A percentile compares a stretch with the other conserved stretches of the same genome.
Evolutionary conservation across 2,797 vertebrate genomes (phyloP).

Genomic region (Cheirogaleus major): DNA sequence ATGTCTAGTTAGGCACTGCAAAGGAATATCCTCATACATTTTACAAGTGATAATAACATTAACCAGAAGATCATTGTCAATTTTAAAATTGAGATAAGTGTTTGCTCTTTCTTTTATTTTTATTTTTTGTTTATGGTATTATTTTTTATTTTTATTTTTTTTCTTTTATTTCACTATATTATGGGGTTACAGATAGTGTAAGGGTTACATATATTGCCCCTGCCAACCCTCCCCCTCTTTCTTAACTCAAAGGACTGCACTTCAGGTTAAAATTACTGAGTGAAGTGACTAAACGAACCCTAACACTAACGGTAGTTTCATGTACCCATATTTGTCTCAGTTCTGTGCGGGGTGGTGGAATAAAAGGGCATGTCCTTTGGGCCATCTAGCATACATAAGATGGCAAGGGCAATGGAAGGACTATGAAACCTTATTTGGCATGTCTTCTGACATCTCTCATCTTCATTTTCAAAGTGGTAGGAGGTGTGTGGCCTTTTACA

Average conservation of each 20-base stretch:
- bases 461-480: neutral
- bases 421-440: neutral
- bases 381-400: neutral
- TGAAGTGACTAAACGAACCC: neutral
- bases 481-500: neutral
- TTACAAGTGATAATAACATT: neutral
- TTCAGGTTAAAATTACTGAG: neutral
- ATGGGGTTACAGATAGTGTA: no score
- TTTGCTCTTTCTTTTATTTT: neutral
- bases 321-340: neutral
- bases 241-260: neutral
- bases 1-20: neutral
- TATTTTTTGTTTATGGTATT: no score
- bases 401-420: neutral
- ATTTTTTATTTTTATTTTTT: no score
- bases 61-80: neutral
- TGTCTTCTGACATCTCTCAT: neutral
- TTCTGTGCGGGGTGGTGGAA: neutral
- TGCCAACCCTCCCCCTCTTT: neutral
- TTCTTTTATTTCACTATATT: no score
- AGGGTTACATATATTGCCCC: no score
- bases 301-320: neutral
- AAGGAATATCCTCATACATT: neutral
- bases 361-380: accelerated
- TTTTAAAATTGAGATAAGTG: constrained; percentile 11